phyloP scores from a whole-genome alignment of 2,113 vertebrate species.

The Nansenia antarctica region DNA sequence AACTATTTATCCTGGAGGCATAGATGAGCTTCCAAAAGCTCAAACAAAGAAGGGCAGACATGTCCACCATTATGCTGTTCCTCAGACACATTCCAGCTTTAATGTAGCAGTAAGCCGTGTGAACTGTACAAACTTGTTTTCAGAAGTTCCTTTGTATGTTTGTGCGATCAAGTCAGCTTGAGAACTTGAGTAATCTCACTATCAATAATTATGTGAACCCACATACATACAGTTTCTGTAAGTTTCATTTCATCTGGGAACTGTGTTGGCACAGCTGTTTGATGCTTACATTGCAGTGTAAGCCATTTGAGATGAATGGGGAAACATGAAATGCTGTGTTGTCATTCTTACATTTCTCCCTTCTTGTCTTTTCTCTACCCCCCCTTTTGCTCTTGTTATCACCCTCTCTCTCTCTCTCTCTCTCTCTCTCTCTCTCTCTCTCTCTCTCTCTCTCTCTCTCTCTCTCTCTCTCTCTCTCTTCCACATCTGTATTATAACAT shows the following conservation, averaged over 20 bases:
- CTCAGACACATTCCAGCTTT: background rate
- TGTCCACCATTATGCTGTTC: background rate
- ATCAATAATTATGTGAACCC: no score
- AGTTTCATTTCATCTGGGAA: no score
- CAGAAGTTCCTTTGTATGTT: background rate
- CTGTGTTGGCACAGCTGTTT: no score
- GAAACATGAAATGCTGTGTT: background rate
- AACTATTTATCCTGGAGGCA: no score
- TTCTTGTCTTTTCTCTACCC: background rate
- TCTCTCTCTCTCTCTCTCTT: background rate
- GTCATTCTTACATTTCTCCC: background rate
- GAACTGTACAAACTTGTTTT: slow-evolving; percentile 17
- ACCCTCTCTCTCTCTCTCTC: background rate
- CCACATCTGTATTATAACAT: background rate
- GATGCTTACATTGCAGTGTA: no score
- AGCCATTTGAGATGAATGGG: background rate
- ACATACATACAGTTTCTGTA: no score
- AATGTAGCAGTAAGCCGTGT: background rate
- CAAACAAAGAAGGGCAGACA: no score
- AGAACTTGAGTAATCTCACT: background rate
- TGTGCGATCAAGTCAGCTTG: background rate
- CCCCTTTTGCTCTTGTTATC: background rate
- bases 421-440: background rate
- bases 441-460: background rate
- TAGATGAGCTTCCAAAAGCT: no score